Evolutionary conservation across 2,113 vertebrate genomes (phyloP), one percentile per base, ranked within the genome.

Genomic region (Anas platyrhynchos): DNA sequence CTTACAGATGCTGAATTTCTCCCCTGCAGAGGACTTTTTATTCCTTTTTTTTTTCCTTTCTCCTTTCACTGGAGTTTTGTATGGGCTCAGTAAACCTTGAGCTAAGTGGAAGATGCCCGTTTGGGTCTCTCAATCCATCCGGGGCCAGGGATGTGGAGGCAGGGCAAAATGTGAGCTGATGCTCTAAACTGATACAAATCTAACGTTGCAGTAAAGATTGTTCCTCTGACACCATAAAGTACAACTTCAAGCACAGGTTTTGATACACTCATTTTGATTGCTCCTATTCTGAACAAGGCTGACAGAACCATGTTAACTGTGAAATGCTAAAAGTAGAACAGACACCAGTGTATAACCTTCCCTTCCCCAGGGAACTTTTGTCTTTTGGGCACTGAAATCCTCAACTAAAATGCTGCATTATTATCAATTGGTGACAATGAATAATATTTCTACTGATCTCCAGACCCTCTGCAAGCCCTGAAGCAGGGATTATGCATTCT

Each of bases 1-100:
- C 69, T 88, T 76, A 55, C 91, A 97, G 89, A 77, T 93, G 69
- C 65, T 89, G 65, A 75, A 92, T 93, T 88, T 61, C 80, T 86
- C 20, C 46, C 92, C 83, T 78, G 86, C 54, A 52, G 92, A 78
- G 88, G 65, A 56, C 31, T 81, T 89, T 68, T 48, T 31, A 73
- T 92, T 78, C 27, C 43, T 86, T 92, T 81, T 46, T 48, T 2
- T 46, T 46, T 23, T 26, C 16, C 8, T 46, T 48, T 48, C 14
- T 48, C 56, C 52, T 75, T 29, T 29, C 38, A 13, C 44, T 15
- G 48, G 32, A 31, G 5, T 58, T 93, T 75, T 43, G 14, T 0
- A 1, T 34, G 48, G 88, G 44, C 32, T 88, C 48, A 36, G 44
- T 11, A 66, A 91, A 72, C 31, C 29, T 67, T 74, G 11, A 27